phyloP scores from a whole-genome alignment of 2,888 invertebrate genomes.

The Sarcophaga caerulescens region DNA sequence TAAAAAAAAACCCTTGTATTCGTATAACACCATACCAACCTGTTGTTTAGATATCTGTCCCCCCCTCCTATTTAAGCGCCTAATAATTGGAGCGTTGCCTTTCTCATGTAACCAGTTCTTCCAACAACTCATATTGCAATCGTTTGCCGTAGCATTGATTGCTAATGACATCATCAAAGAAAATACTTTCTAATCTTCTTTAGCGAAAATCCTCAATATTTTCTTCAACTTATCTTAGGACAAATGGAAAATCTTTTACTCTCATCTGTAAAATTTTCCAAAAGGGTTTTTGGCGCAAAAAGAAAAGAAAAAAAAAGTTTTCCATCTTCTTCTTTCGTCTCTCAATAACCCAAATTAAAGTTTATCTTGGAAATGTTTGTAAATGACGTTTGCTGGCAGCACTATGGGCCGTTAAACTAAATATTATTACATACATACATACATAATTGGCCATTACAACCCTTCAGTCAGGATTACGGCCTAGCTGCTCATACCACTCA shows the following conservation, averaged over 20 bases:
- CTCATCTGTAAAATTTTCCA: slow-evolving; percentile 30
- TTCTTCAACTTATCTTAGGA: not conserved
- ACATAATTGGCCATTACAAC: no score
- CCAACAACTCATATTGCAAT: not conserved
- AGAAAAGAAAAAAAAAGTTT: slow-evolving; percentile 13
- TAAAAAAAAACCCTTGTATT: no score
- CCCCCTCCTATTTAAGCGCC: no score
- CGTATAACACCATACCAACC: no score
- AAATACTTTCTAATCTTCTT: slow-evolving; percentile 48
- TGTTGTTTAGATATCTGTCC: no score
- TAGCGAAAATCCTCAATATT: slow-evolving; percentile 37
- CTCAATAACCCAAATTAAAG: slow-evolving; percentile 52
- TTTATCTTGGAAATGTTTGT: slow-evolving; percentile 22
- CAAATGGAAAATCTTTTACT: slow-evolving; percentile 28
- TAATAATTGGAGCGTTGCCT: no score
- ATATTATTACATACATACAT: no score
- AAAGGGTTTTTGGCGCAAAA: slow-evolving; percentile 19
- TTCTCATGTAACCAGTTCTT: not conserved
- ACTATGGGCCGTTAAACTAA: slow-evolving; percentile 34
- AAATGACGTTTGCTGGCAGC: not conserved
- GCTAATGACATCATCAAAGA: not conserved
- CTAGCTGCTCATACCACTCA: no score
- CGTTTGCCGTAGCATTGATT: not conserved
- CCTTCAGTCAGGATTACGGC: no score
- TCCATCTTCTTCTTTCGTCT: not conserved